A percentile compares a stretch with the other conserved stretches of the same genome.
phyloP scores from a whole-genome alignment of 2,113 vertebrate genomes.

The Platysternon megacephalum region DNA sequence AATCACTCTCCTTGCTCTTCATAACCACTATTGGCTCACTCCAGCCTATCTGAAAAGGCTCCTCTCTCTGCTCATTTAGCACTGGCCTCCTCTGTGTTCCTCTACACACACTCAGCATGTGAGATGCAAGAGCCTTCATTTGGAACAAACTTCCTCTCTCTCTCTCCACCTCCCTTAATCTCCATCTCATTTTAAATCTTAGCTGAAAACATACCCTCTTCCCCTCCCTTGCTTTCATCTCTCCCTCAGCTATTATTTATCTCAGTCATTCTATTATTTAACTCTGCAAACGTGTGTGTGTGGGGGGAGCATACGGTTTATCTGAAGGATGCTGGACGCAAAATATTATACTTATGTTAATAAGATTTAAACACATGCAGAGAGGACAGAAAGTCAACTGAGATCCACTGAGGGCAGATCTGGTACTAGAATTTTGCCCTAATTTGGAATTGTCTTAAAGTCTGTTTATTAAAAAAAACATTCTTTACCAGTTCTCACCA shows the following conservation, averaged over 20 bases:
- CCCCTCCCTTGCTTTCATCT: not conserved
- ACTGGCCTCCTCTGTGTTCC: too few species aligned
- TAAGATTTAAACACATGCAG: not conserved
- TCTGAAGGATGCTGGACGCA: not conserved
- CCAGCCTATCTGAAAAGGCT: not conserved
- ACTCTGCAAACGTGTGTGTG: not conserved
- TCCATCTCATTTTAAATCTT: not conserved
- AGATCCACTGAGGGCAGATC: accelerated
- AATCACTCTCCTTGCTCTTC: not conserved
- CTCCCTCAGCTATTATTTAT: accelerated
- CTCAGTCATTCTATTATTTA: not conserved
- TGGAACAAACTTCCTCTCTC: not conserved
- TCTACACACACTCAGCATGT: not conserved
- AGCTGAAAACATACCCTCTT: not conserved
- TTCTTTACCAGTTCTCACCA: not conserved
- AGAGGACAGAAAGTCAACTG: not conserved
- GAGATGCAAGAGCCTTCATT: not conserved
- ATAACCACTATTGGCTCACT: not conserved
- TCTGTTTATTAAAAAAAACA: not conserved
- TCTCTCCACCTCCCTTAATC: not conserved
- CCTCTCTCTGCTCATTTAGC: accelerated
- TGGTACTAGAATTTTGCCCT: not conserved
- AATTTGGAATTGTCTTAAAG: not conserved
- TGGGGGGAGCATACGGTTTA: not conserved
- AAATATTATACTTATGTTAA: not conserved